Base-by-base conservation (phyloP, 2,797 vertebrate genomes). In the Tachyglossus aculeatus region DNA sequence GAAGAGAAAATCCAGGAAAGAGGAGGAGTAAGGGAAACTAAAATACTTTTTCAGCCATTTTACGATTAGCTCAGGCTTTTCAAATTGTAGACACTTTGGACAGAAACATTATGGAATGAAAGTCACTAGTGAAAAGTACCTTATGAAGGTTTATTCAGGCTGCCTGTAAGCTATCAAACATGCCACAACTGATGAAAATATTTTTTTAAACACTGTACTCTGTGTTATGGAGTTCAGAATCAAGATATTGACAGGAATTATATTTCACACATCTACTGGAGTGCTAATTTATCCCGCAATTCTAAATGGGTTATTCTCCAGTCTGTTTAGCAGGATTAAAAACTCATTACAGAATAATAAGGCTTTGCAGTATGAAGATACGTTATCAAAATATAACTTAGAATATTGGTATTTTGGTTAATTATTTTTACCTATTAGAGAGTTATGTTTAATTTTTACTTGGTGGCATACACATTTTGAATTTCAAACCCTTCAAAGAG, bases 391-490 rank as follows among this genome's bases (percentile, higher is more conserved):
- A 60, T 19, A 51, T 3, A 44, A 43, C 8, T 57, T 32, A 60
- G 51, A 81, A 73, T 39, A 32, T 1, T 15, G 8, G 25, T 0
- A 0, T 66, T 73, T 58, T 45, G 58, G 1, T n/a, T 5, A 16
- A 1, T 5, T 68, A 0, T 41, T 74, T 74, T 75, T 53, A 24
- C 9, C 31, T n/a, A n/a, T 59, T 7, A 56, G 25, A 50, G 9
- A 57, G n/a, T 1, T 73, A n/a, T n/a, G n/a, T n/a, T n/a, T n/a
- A n/a, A n/a, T 53, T 51, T 79, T 51, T 0, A 29, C 37, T 53
- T 69, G 16, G 77, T 73, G 24, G 3, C 31, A 53, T 77, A 27
- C 62, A 7, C 32, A 50, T 58, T 86, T 66, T 67, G 6, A 10
- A 54, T 69, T 77, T 39, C 63, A 47, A 51, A 34, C 45, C 27